Percentiles rank a stretch among this genome's conserved stretches.
phyloP scores from a whole-genome alignment of 1,140 invertebrate species.

The Anagrus nilaparvatae region DNA sequence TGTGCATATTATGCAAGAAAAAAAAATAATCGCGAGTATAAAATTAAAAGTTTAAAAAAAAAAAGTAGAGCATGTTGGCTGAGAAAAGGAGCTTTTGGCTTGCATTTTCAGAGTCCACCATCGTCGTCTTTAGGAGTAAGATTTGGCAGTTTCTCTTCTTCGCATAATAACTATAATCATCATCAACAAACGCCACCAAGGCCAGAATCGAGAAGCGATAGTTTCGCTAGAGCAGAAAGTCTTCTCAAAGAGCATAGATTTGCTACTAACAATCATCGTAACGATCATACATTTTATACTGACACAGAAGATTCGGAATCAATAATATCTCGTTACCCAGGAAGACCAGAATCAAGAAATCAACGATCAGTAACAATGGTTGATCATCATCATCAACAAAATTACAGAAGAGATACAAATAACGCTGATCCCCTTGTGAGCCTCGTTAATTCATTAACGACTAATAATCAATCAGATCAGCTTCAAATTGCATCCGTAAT shows the following conservation, averaged over 20 bases:
- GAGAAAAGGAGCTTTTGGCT: conserved; percentile 31
- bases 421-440: conserved; percentile 34
- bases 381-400: conserved; percentile 27
- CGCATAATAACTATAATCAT: conserved; percentile 23
- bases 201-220: conserved; percentile 34
- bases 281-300: background rate
- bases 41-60: too few relatives aligned
- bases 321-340: conserved; percentile 4
- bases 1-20: too few relatives aligned
- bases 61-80: conserved; percentile 25
- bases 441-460: conserved; percentile 39
- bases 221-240: conserved; percentile 29
- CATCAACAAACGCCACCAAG: conserved; percentile 24
- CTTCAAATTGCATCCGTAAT: too few relatives aligned
- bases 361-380: conserved; percentile 31
- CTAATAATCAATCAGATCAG: too few relatives aligned
- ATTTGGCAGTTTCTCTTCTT: conserved; percentile 23
- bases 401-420: conserved; percentile 2
- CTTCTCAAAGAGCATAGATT: conserved; percentile 27
- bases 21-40: too few relatives aligned
- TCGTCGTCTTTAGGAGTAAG: conserved; percentile 25
- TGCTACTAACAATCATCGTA: too few relatives aligned
- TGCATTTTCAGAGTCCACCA: conserved; percentile 37
- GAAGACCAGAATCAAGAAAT: conserved; percentile 22
- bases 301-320: conserved; percentile 10